Percentiles rank a stretch among this genome's conserved stretches.
Conservation (phyloP, 2,797 vertebrate species). For the Sebastes itinus region DNA sequence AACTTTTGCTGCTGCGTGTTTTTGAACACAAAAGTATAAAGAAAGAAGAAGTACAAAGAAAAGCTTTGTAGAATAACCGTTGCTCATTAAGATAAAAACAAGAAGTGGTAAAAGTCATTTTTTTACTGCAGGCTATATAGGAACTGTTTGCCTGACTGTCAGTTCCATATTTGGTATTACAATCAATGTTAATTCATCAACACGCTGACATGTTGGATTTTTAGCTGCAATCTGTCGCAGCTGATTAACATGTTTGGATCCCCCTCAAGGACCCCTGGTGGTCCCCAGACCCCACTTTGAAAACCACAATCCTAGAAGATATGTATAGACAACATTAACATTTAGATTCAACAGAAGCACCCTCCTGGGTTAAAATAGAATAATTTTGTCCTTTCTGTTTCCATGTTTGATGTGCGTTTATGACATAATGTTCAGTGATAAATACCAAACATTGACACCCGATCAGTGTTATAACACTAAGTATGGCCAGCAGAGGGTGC, state of each 20-base stretch:
- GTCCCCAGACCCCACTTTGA: too few species aligned
- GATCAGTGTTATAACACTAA: not conserved
- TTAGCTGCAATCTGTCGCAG: not conserved
- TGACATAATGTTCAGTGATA: not conserved
- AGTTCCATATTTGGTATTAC: not conserved
- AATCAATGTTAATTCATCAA: not conserved
- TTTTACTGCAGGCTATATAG: not conserved
- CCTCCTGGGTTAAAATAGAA: not conserved
- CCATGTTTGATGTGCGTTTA: not conserved
- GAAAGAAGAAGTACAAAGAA: not conserved
- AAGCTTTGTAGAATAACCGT: not conserved
- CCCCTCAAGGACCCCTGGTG: too few species aligned
- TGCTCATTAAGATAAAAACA: not conserved
- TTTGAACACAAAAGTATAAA: not conserved
- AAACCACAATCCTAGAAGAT: not conserved
- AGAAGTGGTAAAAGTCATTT: not conserved
- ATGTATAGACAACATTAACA: not conserved
- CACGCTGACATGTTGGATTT: not conserved
- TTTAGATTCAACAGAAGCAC: not conserved
- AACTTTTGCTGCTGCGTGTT: not conserved
- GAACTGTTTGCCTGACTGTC: not conserved
- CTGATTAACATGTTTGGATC: not conserved
- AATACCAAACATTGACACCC: not conserved
- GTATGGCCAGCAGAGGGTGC: slow-evolving; percentile 22
- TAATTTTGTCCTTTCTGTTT: not conserved